Base-by-base conservation (phyloP, 2,113 vertebrate species). In the Sakesphorus luctuosus region DNA sequence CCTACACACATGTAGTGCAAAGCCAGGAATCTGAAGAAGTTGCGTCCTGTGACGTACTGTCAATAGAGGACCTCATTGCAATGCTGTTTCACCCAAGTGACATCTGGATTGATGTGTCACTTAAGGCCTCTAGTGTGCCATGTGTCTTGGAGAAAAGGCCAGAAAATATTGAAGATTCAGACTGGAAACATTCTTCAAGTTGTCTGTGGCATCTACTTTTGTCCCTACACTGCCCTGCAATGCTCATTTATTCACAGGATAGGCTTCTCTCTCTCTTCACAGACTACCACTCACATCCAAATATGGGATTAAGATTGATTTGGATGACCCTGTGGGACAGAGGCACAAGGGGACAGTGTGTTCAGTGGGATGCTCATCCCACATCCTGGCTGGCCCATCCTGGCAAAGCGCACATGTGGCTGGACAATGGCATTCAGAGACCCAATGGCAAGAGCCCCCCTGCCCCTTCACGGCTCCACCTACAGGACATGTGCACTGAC, bases 401-500 rank as follows among this genome's bases (percentile, higher is more conserved):
- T 67, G 56, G 28, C 40, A 43, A 15, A 43, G 13, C 13, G 6
- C 26, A 74, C 9, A 2, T 0, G 13, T 33, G 47, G 46, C 26
- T 63, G 74, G 46, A 13, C 49, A 10, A 0, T 43, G 4, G 15
- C 1, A 3, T 19, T 66, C 1, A 4, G 17, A 15, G 33, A 77
- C 36, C 35, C 43, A 29, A 71, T 63, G 12, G 10, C 49, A 33
- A 0, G 21, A 95, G 24, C 24, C 28, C 53, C 59, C 25, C 36
- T 50, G 56, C 25, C 16, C 55, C 26, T 36, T 24, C 4, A 0
- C 2, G 5, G 20, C 35, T 73, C 35, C 1, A 2, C 46, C 74
- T 1, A 1, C 17, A 50, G 69, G 33, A 46, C 14, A 44, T 0
- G 0, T 26, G 81, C 6, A 25, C 0, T 0, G 3, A 59, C 21